phyloP scores from a whole-genome alignment of 2,797 vertebrate species.

The Tragopan temminckii region DNA sequence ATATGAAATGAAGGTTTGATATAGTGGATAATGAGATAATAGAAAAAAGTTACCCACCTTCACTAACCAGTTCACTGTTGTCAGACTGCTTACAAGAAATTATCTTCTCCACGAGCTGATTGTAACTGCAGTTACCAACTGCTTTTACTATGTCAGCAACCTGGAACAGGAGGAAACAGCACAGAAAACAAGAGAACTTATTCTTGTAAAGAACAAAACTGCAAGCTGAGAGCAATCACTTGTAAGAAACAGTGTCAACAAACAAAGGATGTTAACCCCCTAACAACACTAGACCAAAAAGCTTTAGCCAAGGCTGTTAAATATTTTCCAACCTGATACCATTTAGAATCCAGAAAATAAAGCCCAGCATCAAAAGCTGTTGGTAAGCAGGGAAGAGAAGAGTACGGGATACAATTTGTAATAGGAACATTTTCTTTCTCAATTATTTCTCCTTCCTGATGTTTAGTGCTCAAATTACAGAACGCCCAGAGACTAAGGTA shows the following conservation, averaged over 20 bases:
- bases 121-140: constrained; percentile 98
- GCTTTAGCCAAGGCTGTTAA: neutral
- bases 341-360: neutral
- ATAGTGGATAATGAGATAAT: neutral
- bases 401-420: neutral
- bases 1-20: neutral
- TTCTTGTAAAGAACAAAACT: constrained; percentile 29
- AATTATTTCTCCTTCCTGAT: neutral
- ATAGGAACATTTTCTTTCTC: neutral
- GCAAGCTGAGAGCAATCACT: neutral
- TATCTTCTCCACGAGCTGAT: constrained; percentile 99
- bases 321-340: neutral
- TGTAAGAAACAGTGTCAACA: neutral
- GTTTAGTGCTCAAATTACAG: neutral
- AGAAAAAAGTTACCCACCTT: constrained; percentile 86
- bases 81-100: constrained; percentile 98
- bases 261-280: neutral
- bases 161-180: constrained; percentile 80
- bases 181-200: constrained; percentile 11
- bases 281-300: neutral
- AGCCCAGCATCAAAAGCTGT: neutral
- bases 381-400: neutral
- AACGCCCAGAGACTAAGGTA: neutral
- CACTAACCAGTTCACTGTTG: constrained; percentile 94
- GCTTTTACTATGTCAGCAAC: constrained; percentile 95